phyloP scores from a whole-genome alignment of 1,140 invertebrate genomes.

The Vanessa atalanta region DNA sequence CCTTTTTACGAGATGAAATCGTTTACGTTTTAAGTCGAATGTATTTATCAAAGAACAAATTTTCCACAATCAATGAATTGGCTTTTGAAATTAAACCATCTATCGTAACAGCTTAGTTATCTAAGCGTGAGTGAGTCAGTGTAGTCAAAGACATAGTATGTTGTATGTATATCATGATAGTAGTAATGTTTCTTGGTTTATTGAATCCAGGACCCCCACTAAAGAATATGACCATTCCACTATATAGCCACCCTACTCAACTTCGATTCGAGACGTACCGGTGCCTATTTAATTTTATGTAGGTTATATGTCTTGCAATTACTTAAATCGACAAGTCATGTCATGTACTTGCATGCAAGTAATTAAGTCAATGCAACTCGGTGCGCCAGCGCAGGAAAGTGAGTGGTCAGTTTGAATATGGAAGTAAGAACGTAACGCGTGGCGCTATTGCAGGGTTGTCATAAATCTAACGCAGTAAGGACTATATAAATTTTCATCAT shows the following conservation, averaged over 20 bases:
- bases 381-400: constrained; percentile 65
- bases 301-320: constrained; percentile 38
- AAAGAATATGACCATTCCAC: too few species aligned
- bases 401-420: constrained; percentile 67
- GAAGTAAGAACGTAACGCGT: constrained; percentile 60
- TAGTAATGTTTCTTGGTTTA: too few species aligned
- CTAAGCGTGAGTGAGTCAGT: background rate
- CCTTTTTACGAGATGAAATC: constrained; percentile 18
- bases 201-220: too few species aligned
- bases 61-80: background rate
- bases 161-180: too few species aligned
- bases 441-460: constrained; percentile 40
- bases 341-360: constrained; percentile 32
- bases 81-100: too few species aligned
- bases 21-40: constrained; percentile 1
- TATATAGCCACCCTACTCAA: too few species aligned
- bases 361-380: constrained; percentile 67
- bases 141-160: too few species aligned
- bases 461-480: background rate
- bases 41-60: background rate
- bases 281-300: constrained; percentile 31
- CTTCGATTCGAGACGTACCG: background rate
- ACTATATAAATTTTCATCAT: too few species aligned
- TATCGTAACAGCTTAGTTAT: too few species aligned
- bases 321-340: constrained; percentile 33